phyloP scores from a whole-genome alignment of 2,888 invertebrate genomes.

The Amorpha juglandis region DNA sequence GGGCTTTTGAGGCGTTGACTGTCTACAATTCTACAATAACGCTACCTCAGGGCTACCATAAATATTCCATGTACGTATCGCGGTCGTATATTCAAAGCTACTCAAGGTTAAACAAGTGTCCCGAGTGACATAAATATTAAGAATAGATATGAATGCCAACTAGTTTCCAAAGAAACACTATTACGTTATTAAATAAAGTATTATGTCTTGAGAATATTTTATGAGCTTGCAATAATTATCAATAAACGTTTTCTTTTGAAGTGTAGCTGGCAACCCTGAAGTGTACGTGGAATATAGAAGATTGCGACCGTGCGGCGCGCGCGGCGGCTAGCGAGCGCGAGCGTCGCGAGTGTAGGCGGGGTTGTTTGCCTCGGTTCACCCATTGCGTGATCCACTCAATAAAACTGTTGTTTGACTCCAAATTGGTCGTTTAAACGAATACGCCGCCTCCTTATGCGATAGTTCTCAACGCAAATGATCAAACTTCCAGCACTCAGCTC shows the following conservation, averaged over 20 bases:
- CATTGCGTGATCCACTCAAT: slow-evolving; percentile 77
- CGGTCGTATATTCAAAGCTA: not conserved
- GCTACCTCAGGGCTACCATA: slow-evolving; percentile 18
- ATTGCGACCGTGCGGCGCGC: slow-evolving; percentile 48
- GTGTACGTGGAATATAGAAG: slow-evolving; percentile 46
- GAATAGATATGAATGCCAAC: not conserved
- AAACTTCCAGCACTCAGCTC: slow-evolving; percentile 35
- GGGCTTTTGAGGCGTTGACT: slow-evolving; percentile 43
- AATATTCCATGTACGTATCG: slow-evolving; percentile 15
- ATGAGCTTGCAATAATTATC: not conserved
- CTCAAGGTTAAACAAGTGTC: slow-evolving; percentile 3
- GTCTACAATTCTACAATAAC: slow-evolving; percentile 27
- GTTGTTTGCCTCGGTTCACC: slow-evolving; percentile 76
- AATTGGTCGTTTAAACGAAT: slow-evolving; percentile 64
- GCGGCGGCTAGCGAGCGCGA: slow-evolving; percentile 31
- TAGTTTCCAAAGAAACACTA: not conserved
- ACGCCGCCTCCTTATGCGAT: slow-evolving; percentile 43
- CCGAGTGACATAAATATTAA: slow-evolving; percentile 6
- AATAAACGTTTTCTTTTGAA: not conserved
- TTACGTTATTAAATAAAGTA: too few species aligned
- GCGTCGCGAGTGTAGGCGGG: slow-evolving; percentile 65
- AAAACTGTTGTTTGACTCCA: slow-evolving; percentile 69
- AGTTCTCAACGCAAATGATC: slow-evolving; percentile 38
- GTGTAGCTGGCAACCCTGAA: slow-evolving; percentile 16
- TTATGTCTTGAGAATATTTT: not conserved